phyloP scores from a whole-genome alignment of 1,140 invertebrate genomes.

The Rhyacophila brunnea region DNA sequence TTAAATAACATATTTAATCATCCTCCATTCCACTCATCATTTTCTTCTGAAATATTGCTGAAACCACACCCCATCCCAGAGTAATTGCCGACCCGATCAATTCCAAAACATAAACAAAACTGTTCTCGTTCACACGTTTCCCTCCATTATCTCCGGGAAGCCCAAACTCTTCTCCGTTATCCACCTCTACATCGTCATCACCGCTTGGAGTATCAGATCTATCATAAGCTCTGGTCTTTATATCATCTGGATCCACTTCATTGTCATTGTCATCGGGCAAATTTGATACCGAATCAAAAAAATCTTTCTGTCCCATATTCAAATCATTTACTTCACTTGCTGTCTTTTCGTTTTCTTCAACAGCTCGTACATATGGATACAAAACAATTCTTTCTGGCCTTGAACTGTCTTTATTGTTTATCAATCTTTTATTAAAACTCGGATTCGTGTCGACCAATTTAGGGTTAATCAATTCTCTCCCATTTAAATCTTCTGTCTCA shows the following conservation, averaged over 20 bases:
- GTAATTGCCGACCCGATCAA: conserved; percentile 41
- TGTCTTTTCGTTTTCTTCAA: conserved; percentile 42
- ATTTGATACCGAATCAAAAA: conserved; percentile 7
- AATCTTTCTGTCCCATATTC: conserved; percentile 5
- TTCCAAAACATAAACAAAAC: conserved; percentile 43
- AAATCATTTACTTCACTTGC: conserved; percentile 43
- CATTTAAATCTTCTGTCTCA: conserved; percentile 40
- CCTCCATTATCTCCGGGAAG: not conserved
- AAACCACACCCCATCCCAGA: conserved; percentile 41
- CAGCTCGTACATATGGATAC: conserved; percentile 28
- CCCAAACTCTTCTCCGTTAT: conserved; percentile 33
- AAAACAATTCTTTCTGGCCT: conserved; percentile 22
- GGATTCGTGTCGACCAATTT: conserved; percentile 20
- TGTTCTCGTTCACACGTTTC: conserved; percentile 29
- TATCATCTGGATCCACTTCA: conserved; percentile 18
- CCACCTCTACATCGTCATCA: conserved; percentile 38
- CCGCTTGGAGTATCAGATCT: conserved; percentile 11
- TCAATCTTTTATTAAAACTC: conserved; percentile 21
- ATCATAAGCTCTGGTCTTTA: not conserved
- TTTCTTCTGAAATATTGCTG: conserved; percentile 33
- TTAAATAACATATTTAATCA: too few relatives aligned
- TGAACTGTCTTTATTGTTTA: not conserved
- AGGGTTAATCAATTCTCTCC: conserved; percentile 42
- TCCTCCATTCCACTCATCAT: not conserved
- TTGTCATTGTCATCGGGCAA: conserved; percentile 9